phyloP scores from a whole-genome alignment of 2,888 invertebrate species.

The Microplitis deprimator region DNA sequence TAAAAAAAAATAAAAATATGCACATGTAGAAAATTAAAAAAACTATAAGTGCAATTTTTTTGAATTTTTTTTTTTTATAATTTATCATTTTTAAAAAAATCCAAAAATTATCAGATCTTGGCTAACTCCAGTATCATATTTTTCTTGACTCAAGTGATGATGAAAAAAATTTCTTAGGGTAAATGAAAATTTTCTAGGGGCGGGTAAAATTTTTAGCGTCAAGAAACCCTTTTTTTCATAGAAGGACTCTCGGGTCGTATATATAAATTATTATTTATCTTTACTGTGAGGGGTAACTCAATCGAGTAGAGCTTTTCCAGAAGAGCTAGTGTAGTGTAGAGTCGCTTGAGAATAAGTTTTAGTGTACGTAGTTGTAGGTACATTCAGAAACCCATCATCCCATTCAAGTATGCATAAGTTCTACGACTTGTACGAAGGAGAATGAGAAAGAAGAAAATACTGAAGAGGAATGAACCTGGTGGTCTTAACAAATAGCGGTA shows the following conservation, averaged over 20 bases:
- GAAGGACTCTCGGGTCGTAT: background rate
- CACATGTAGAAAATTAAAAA: too few relatives aligned
- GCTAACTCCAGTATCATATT: too few relatives aligned
- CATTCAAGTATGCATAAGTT: constrained; percentile 30
- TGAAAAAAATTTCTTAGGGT: too few relatives aligned
- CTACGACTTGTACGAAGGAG: constrained; percentile 15
- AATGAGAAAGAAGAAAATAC: constrained; percentile 21
- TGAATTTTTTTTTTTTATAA: too few relatives aligned
- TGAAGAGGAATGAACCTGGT: constrained; percentile 23
- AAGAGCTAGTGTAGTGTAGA: background rate
- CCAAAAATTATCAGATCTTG: too few relatives aligned
- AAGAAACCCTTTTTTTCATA: background rate
- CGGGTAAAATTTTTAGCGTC: too few relatives aligned
- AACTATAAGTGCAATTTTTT: too few relatives aligned
- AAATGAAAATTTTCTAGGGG: too few relatives aligned
- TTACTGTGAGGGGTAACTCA: background rate
- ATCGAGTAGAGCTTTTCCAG: background rate
- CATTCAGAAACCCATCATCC: constrained; percentile 44
- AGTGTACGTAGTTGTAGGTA: constrained; percentile 15
- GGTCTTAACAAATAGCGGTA: constrained; percentile 30
- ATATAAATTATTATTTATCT: background rate
- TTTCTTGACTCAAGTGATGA: too few relatives aligned
- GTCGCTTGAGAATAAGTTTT: background rate
- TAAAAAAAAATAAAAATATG: too few relatives aligned
- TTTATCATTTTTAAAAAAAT: too few relatives aligned